Conservation (phyloP, 2,888 invertebrate genomes). For the Auanema sp. region DNA sequence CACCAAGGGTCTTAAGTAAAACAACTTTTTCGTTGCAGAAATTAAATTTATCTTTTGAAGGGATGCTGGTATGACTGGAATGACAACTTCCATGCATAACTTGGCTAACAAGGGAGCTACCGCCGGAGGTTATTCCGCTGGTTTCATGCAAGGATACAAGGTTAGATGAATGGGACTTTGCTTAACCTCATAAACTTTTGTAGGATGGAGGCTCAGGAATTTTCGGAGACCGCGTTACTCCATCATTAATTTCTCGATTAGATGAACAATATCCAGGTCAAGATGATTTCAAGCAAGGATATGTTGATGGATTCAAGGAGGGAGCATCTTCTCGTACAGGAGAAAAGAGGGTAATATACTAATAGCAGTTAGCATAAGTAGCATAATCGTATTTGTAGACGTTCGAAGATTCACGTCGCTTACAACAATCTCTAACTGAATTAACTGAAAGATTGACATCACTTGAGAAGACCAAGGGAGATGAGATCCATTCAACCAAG, state of each 20-base stretch:
- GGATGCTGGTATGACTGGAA: conserved; percentile 62
- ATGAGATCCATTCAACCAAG: conserved; percentile 64
- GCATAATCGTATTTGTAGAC: conserved; percentile 14
- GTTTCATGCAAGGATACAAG: conserved; percentile 64
- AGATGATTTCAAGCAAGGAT: conserved; percentile 64
- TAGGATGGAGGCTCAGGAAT: conserved; percentile 63
- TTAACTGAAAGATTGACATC: conserved; percentile 62
- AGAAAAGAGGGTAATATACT: conserved; percentile 21
- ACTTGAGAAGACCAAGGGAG: conserved; percentile 59
- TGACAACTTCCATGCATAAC: conserved; percentile 64
- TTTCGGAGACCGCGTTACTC: conserved; percentile 63
- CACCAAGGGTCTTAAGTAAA: conserved; percentile 52
- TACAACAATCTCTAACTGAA: conserved; percentile 61
- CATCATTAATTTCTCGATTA: conserved; percentile 59
- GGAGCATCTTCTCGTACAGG: conserved; percentile 50
- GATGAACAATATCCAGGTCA: conserved; percentile 64
- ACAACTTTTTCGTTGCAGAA: background rate
- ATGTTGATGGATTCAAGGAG: conserved; percentile 64
- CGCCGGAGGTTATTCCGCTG: conserved; percentile 61
- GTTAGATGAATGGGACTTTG: background rate
- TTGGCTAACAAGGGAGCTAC: conserved; percentile 52
- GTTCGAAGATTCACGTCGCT: conserved; percentile 57
- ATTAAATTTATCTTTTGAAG: conserved; percentile 17
- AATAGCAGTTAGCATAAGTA: background rate
- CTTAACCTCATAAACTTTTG: conserved; percentile 27